phyloP scores from a whole-genome alignment of 92 coral and sea anemone species.

The Zoanthus sociatus region DNA sequence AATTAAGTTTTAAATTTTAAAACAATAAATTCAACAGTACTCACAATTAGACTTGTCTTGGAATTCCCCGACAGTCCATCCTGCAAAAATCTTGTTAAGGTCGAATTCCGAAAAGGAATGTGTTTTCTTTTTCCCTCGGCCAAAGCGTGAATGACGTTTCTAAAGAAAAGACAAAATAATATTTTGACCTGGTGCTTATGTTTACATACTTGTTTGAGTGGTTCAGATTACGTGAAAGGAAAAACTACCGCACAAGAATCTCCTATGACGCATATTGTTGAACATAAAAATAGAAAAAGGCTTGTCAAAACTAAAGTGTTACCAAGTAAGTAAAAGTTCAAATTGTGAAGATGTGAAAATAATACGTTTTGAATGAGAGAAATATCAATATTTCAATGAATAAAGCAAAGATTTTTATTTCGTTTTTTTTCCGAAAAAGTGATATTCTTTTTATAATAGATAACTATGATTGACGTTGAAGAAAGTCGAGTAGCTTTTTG shows the following conservation, averaged over 20 bases:
- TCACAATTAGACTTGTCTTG: conserved; percentile 83
- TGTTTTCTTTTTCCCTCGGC: conserved; percentile 83
- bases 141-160: conserved; percentile 90
- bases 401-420: no score
- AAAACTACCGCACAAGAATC: neutral
- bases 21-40: conserved; percentile 12
- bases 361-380: no score
- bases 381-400: no score
- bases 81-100: conserved; percentile 78
- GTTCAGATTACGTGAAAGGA: neutral
- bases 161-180: conserved; percentile 25
- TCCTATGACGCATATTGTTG: neutral
- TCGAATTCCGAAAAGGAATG: conserved; percentile 87
- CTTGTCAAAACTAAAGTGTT: no score
- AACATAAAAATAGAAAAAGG: no score
- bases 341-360: no score
- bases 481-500: no score
- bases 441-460: no score
- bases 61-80: conserved; percentile 90
- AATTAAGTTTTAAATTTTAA: neutral
- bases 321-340: no score
- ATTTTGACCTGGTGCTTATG: neutral
- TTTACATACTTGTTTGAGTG: conserved; percentile 1
- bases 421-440: no score
- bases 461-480: no score